phyloP scores from a whole-genome alignment of 1,140 invertebrate genomes.

The Drosophila pallidifrons region DNA sequence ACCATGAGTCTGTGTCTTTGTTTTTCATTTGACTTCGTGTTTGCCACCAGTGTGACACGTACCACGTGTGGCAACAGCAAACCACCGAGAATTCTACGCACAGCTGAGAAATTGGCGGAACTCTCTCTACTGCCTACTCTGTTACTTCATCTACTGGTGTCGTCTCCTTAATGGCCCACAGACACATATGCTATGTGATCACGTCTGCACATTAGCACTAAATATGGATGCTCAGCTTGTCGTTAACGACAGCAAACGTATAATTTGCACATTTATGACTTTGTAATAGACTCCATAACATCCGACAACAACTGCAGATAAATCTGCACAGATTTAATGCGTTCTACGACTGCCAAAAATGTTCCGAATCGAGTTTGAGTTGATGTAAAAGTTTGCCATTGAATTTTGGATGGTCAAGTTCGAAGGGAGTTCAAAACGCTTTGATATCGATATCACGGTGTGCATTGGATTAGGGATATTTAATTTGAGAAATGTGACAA shows the following conservation, averaged over 20 bases:
- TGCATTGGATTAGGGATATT: no score
- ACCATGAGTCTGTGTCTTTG: constrained; percentile 39
- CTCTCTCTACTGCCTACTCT: background rate
- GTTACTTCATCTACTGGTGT: constrained; percentile 1
- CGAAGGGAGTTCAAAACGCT: no score
- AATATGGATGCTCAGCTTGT: constrained; percentile 15
- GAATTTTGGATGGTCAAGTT: no score
- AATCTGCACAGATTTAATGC: background rate
- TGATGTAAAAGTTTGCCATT: no score
- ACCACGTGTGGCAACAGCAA: constrained; percentile 9
- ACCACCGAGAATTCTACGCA: constrained; percentile 15
- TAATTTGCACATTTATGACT: constrained; percentile 22
- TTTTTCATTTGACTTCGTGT: constrained; percentile 51
- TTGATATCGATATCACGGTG: no score
- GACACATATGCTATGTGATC: constrained; percentile 2
- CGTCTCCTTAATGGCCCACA: constrained; percentile 22
- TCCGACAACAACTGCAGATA: background rate
- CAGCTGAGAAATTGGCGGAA: constrained; percentile 41
- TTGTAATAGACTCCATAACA: constrained; percentile 14
- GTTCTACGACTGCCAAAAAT: background rate
- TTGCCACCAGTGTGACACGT: constrained; percentile 32
- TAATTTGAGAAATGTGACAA: no score
- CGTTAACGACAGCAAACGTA: constrained; percentile 6
- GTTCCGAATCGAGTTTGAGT: no score
- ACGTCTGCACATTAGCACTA: constrained; percentile 26